phyloP scores from a whole-genome alignment of 2,113 vertebrate species.

The Willisornis vidua region DNA sequence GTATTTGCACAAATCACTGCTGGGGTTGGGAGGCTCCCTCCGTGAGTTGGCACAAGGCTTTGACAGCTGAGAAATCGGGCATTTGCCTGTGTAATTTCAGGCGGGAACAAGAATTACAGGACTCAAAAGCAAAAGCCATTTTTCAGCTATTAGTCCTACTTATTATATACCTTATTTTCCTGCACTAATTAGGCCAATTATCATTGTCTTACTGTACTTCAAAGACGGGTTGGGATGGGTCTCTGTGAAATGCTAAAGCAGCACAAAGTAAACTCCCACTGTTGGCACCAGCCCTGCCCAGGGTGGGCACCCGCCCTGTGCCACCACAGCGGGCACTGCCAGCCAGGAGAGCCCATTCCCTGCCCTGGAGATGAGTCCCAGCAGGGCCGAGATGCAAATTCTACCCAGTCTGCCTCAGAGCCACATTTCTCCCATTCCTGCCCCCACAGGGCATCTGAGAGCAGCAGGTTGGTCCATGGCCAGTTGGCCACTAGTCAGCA shows the following conservation, averaged over 20 bases:
- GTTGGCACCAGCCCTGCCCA: accelerated
- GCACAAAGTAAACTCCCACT: accelerated
- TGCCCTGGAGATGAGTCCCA: background rate
- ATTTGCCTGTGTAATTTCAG: background rate
- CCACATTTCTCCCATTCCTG: accelerated
- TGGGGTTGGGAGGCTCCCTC: background rate
- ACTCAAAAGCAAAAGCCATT: background rate
- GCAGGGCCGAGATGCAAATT: background rate
- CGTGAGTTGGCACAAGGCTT: background rate
- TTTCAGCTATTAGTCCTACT: background rate
- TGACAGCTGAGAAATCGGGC: background rate
- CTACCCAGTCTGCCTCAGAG: background rate
- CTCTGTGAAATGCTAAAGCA: background rate
- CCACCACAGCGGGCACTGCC: background rate
- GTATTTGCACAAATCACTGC: background rate
- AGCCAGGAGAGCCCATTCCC: background rate
- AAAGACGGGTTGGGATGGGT: background rate
- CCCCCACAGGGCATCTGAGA: background rate
- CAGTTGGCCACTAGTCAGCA: background rate
- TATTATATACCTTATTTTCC: background rate
- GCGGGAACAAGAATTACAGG: background rate
- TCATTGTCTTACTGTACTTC: background rate
- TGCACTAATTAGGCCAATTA: conserved; percentile 28
- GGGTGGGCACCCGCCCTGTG: accelerated
- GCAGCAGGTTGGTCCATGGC: background rate